Evolutionary conservation across 2,797 vertebrate genomes (phyloP).

Genomic region (Heteromormyrus szaboi): DNA sequence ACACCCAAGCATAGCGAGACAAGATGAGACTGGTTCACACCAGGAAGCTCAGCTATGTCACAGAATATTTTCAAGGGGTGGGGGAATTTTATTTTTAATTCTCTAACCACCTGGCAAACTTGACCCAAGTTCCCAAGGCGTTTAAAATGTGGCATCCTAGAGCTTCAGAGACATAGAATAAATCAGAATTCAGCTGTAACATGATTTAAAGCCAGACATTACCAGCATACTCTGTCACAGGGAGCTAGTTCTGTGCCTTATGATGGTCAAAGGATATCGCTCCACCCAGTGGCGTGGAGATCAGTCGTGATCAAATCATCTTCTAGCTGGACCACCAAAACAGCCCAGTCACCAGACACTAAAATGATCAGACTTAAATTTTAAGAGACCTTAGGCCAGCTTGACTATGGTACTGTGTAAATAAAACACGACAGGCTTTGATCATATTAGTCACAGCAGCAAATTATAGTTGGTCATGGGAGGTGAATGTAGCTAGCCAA

Average conservation of each 20-base stretch:
- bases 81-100: not conserved
- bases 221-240: not conserved
- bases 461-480: not conserved
- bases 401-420: not conserved
- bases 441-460: not conserved
- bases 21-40: not conserved
- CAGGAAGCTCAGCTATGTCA: not conserved
- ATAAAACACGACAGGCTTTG: not conserved
- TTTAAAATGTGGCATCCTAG: not conserved
- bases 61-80: not conserved
- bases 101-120: not conserved
- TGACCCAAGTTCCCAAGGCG: not conserved
- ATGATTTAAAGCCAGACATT: not conserved
- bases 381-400: not conserved
- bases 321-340: not conserved
- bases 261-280: not conserved
- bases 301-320: not conserved
- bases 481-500: not conserved
- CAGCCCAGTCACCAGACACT: not conserved
- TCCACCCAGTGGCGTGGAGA: not conserved
- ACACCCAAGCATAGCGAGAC: not conserved
- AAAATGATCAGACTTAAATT: not conserved
- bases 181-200: not conserved
- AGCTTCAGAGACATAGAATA: not conserved
- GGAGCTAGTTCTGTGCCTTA: not conserved